A percentile compares a stretch with the other conserved stretches of the same genome.
Evolutionary conservation across 2,888 invertebrate species (phyloP).

Genomic region (Fragum fragum): DNA sequence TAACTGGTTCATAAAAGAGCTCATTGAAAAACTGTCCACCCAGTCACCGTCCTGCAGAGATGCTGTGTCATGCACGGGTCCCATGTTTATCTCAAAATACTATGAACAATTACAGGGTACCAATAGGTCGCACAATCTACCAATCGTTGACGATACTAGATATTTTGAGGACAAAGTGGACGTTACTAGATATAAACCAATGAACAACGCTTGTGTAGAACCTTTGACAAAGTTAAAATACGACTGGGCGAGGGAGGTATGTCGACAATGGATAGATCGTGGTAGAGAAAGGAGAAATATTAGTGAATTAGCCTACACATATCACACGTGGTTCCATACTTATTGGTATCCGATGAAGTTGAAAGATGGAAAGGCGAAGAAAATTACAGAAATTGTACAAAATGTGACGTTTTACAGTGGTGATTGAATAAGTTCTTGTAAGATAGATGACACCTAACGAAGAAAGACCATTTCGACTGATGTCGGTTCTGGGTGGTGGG

Average conservation of each 20-base stretch:
- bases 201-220: not conserved
- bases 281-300: conserved; percentile 3
- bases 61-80: not conserved
- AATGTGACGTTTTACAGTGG: not conserved
- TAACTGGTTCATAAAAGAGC: not conserved
- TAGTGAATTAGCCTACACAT: conserved; percentile 3
- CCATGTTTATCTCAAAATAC: not conserved
- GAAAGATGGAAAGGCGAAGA: not conserved
- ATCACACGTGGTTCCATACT: conserved; percentile 8
- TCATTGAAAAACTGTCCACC: not conserved
- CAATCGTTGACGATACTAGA: not conserved
- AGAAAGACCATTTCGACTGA: too few species aligned
- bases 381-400: not conserved
- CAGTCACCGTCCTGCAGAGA: not conserved
- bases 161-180: not conserved
- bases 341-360: not conserved
- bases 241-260: not conserved
- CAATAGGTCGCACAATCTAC: not conserved
- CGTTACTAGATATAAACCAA: not conserved
- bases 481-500: too few species aligned
- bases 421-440: too few species aligned
- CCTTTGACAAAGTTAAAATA: not conserved
- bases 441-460: too few species aligned
- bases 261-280: not conserved
- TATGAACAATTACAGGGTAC: not conserved